Base-by-base conservation (phyloP, 2,113 vertebrate genomes). In the Craseonycteris thonglongyai region DNA sequence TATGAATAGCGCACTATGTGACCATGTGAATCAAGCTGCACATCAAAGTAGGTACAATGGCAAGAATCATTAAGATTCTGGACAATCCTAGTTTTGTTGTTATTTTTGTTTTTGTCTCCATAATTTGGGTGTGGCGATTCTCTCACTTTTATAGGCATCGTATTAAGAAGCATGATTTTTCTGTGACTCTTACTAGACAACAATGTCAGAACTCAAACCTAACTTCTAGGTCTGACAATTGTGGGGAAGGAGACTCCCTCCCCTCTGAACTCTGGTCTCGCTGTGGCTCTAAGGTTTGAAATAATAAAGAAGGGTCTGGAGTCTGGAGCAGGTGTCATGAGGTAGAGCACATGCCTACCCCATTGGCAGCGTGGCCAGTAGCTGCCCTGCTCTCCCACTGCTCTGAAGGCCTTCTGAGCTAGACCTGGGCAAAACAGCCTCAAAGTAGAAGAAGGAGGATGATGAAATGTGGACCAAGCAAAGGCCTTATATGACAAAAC, bases 1-100 rank as follows among this genome's bases (percentile, higher is more conserved):
- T 5, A 0, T n/a, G 21, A 65, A 91, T 7, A 66, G 2, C 18
- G 0, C n/a, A 18, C 7, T 16, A 15, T 1, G 42, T 68, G 58
- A 76, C 47, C 40, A 15, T 21, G 33, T 68, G 49, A 58, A 18
- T 19, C 45, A 75, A 12, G 11, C n/a, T 33, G 10, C 40, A 33
- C 40, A 33, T 28, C n/a, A 66, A 74, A 6, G 15, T n/a, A 16
- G 28, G 47, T 0, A 65, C 14, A 11, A 74, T 26, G 16, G 4
- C n/a, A 35, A 5, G 38, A 63, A 72, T 28, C 2, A 28, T 15
- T 71, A 33, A 40, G 38, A 66, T 35, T 81, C 56, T 74, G 33
- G 40, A 26, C 33, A 81, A 47, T n/a, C 35, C 28, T 14, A n/a
- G 42, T 56, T 33, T 21, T n/a, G n/a, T n/a, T n/a, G n/a, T n/a